These are phyloP conservation scores for Lycaon pictus DNA, from an alignment of 2,113 vertebrate species.

Conservation along the genomic window DNA sequence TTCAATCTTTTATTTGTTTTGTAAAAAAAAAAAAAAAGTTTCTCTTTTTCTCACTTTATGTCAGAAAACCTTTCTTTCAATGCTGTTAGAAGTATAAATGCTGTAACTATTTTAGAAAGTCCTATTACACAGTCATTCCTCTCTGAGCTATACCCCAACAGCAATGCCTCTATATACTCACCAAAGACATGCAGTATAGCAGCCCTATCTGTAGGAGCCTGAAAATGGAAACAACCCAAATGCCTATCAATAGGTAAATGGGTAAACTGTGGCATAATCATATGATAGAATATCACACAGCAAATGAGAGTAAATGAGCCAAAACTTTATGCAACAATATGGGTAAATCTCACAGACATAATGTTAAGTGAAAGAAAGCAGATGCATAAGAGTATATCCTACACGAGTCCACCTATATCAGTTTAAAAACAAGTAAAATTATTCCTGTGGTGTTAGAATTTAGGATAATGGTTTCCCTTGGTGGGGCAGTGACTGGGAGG, in stretches of 20 bases:
- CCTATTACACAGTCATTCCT: background rate
- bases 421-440: background rate
- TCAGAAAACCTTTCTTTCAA: background rate
- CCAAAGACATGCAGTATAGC: background rate
- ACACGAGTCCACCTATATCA: background rate
- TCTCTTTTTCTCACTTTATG: background rate
- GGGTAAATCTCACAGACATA: slow-evolving; percentile 11
- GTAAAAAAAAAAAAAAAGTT: background rate
- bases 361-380: background rate
- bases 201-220: background rate
- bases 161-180: background rate
- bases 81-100: background rate
- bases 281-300: background rate
- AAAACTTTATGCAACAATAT: background rate
- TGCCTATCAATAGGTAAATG: background rate
- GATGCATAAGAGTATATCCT: background rate
- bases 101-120: background rate
- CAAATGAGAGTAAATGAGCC: background rate
- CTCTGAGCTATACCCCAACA: background rate
- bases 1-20: background rate
- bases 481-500: background rate
- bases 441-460: background rate
- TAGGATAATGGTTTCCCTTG: background rate
- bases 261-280: background rate
- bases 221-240: background rate